Percentiles rank a stretch among this genome's conserved stretches.
Conservation (phyloP, 2,113 vertebrate genomes). For the Silurus meridionalis region DNA sequence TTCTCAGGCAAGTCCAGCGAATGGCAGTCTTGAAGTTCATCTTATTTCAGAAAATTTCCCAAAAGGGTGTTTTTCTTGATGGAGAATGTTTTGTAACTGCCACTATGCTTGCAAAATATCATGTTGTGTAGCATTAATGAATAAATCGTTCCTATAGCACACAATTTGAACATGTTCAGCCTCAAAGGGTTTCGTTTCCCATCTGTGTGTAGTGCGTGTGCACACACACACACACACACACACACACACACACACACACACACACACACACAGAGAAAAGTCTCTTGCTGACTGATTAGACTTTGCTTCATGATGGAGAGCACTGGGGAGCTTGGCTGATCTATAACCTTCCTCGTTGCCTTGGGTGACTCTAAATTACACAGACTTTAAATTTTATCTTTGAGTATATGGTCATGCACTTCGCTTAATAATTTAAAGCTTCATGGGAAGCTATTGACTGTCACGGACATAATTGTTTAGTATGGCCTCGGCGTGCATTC, state of each 20-base stretch:
- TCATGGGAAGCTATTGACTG: neutral
- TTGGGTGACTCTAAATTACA: constrained; percentile 11
- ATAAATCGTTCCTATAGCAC: constrained; percentile 29
- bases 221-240: too few species aligned
- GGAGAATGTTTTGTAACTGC: constrained; percentile 37
- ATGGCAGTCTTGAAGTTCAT: constrained; percentile 6
- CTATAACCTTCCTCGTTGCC: neutral
- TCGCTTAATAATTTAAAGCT: constrained; percentile 30
- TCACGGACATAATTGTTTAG: constrained; percentile 1
- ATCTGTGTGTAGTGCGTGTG: neutral
- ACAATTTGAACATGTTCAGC: constrained; percentile 31
- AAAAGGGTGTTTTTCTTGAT: constrained; percentile 30
- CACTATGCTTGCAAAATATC: constrained; percentile 31
- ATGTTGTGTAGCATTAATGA: constrained; percentile 45
- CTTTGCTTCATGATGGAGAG: constrained; percentile 22
- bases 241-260: neutral
- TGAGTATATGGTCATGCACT: neutral
- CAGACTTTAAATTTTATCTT: neutral
- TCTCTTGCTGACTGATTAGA: constrained; percentile 35
- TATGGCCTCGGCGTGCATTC: neutral
- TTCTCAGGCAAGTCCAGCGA: constrained; percentile 3
- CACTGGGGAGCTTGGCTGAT: neutral
- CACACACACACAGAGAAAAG: neutral
- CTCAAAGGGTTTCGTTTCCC: constrained; percentile 23
- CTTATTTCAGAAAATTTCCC: neutral